Evolutionary conservation across 2,113 vertebrate species (phyloP).

Genomic region (Taxidea taxus): DNA sequence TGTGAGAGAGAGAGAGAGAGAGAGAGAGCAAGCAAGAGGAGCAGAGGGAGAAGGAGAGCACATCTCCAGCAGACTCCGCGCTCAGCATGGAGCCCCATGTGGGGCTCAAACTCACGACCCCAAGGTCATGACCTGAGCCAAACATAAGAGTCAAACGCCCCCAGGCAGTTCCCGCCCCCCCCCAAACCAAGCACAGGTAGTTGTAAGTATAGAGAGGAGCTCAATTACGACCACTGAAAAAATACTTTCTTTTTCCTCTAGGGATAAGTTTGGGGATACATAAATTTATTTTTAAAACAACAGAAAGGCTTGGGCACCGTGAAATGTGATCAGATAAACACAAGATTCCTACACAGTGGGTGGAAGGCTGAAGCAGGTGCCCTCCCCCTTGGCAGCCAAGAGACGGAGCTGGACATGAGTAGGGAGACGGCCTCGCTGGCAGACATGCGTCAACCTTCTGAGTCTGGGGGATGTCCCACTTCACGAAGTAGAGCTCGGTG

Average conservation of each 20-base stretch:
- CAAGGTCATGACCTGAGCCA: background rate
- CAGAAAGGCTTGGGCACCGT: background rate
- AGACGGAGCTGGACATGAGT: background rate
- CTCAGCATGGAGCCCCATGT: background rate
- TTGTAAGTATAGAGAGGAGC: background rate
- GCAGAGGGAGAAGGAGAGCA: background rate
- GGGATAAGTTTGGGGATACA: background rate
- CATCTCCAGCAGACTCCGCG: background rate
- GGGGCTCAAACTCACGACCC: background rate
- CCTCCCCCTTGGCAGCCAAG: background rate
- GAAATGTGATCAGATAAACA: constrained; percentile 5
- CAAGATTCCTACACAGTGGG: background rate
- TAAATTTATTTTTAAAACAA: background rate
- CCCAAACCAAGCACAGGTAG: background rate
- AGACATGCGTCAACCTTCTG: background rate
- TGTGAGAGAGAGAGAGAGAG: background rate
- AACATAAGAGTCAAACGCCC: background rate
- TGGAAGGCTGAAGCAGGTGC: background rate
- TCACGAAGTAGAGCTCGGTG: background rate
- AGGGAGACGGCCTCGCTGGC: background rate
- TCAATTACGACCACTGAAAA: background rate
- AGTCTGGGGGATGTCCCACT: background rate
- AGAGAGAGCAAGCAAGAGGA: background rate
- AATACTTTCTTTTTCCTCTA: background rate
- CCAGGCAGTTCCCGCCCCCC: fast-evolving